These are phyloP conservation scores for Campylomormyrus tamandua DNA, from an alignment of 2,113 vertebrate genomes.

Conservation along the genomic window DNA sequence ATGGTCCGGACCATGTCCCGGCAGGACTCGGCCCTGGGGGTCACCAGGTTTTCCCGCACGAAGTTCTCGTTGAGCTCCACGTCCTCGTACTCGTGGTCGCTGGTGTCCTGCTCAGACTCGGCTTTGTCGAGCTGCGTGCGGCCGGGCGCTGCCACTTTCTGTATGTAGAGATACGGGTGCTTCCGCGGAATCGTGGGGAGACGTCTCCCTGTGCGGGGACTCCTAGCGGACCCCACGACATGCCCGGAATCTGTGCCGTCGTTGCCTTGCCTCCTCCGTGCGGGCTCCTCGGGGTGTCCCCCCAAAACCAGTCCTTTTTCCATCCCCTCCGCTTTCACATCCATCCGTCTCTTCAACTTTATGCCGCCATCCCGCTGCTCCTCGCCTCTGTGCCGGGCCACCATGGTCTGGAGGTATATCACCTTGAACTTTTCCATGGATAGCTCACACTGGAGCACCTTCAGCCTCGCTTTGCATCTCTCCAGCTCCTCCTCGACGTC, in stretches of 20 bases:
- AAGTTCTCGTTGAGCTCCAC: conserved; percentile 70
- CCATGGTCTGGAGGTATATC: conserved; percentile 74
- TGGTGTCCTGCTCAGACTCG: conserved; percentile 39
- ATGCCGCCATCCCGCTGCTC: conserved; percentile 34
- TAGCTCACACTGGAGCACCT: conserved; percentile 71
- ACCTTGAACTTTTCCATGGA: conserved; percentile 84
- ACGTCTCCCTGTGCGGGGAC: conserved; percentile 46
- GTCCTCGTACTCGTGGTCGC: conserved; percentile 71
- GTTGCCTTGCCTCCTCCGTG: conserved; percentile 14
- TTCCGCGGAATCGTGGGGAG: conserved; percentile 45
- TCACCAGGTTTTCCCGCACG: conserved; percentile 59
- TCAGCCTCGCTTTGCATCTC: conserved; percentile 66
- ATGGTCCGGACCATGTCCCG: conserved; percentile 39
- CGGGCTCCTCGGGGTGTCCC: conserved; percentile 23
- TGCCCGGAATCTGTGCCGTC: conserved; percentile 17
- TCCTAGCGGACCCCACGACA: conserved; percentile 34
- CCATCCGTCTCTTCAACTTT: conserved; percentile 33
- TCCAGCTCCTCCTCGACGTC: conserved; percentile 76
- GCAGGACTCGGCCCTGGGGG: conserved; percentile 29
- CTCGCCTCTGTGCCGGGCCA: conserved; percentile 48
- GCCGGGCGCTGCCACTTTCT: conserved; percentile 15
- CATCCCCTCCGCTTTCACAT: conserved; percentile 4
- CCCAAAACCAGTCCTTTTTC: conserved; percentile 17
- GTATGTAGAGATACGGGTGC: conserved; percentile 34
- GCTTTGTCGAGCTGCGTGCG: conserved; percentile 28